phyloP scores from a whole-genome alignment of 2,113 vertebrate genomes.

The Psilopogon haemacephalus region DNA sequence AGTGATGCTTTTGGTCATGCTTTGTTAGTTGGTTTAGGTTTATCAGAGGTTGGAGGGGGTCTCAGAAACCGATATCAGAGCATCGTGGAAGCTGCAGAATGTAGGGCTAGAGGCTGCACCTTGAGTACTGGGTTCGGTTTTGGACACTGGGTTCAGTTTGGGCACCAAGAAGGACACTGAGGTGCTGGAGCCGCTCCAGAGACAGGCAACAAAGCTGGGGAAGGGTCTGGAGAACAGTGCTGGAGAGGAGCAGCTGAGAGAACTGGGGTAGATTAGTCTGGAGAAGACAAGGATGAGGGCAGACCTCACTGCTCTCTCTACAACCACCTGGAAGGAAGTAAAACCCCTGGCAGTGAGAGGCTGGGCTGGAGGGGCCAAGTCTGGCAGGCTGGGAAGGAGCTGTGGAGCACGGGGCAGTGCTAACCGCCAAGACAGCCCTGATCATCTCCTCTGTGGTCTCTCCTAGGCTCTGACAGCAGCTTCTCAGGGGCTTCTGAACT shows the following conservation, averaged over 20 bases:
- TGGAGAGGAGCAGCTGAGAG: too few relatives aligned
- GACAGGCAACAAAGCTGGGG: too few relatives aligned
- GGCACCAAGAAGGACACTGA: too few relatives aligned
- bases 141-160: too few relatives aligned
- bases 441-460: background rate
- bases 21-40: background rate
- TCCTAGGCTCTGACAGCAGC: slow-evolving; percentile 84
- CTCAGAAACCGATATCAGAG: background rate
- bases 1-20: background rate
- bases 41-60: background rate
- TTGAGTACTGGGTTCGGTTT: too few relatives aligned
- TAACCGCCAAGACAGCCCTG: background rate
- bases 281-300: too few relatives aligned
- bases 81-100: background rate
- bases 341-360: background rate
- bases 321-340: too few relatives aligned
- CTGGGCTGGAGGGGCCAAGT: accelerated
- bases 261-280: too few relatives aligned
- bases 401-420: background rate
- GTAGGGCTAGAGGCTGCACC: background rate
- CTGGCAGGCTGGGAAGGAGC: background rate
- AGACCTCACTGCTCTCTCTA: too few relatives aligned
- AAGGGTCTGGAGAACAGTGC: too few relatives aligned
- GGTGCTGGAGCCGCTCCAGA: too few relatives aligned
- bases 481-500: slow-evolving; percentile 92